phyloP scores from a whole-genome alignment of 2,797 vertebrate species.

The Anguilla pacifica region DNA sequence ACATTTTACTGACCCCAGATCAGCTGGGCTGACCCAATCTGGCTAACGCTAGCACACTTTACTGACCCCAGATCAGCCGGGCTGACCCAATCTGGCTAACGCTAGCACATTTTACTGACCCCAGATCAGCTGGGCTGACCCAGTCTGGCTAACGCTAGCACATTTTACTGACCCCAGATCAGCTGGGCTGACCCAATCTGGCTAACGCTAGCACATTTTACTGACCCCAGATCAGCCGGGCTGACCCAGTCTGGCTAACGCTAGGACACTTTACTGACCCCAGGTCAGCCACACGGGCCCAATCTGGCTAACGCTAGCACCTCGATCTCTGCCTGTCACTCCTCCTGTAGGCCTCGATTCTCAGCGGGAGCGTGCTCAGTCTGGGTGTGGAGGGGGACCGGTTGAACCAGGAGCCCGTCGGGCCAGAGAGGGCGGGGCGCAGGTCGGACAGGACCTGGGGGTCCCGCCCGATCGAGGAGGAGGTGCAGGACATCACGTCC shows the following conservation, averaged over 20 bases:
- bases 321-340: not conserved
- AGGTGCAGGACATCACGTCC: constrained; percentile 80
- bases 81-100: not conserved
- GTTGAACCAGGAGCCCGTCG: constrained; percentile 57
- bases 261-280: too few species aligned
- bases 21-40: not conserved
- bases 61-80: not conserved
- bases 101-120: not conserved
- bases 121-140: not conserved
- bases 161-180: too few species aligned
- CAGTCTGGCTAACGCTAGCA: not conserved
- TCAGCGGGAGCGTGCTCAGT: constrained; percentile 84
- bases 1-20: not conserved
- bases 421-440: constrained; percentile 47
- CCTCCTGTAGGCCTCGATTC: constrained; percentile 86
- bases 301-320: too few species aligned
- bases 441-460: constrained; percentile 59
- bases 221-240: too few species aligned
- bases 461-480: constrained; percentile 62
- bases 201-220: too few species aligned
- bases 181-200: too few species aligned
- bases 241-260: too few species aligned
- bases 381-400: constrained; percentile 69
- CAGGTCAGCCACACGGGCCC: too few species aligned
- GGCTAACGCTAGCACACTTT: not conserved